These are phyloP conservation scores for Choloepus hoffmanni DNA, from an alignment of 2,113 vertebrate species.

Conservation along the genomic window DNA sequence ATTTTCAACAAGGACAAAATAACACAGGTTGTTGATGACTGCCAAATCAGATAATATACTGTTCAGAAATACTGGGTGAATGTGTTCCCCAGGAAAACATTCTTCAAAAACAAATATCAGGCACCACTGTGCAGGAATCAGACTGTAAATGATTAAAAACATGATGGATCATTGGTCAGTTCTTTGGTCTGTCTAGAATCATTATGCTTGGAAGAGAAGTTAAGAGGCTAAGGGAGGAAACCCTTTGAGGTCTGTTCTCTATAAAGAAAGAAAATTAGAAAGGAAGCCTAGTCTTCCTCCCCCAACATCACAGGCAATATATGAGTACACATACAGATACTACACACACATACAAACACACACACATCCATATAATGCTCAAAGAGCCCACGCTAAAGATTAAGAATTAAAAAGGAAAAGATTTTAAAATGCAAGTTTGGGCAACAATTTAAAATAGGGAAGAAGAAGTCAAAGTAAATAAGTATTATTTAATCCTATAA, in stretches of 20 bases:
- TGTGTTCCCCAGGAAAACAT: slow-evolving; percentile 70
- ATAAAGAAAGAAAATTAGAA: slow-evolving; percentile 72
- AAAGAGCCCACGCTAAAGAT: slow-evolving; percentile 49
- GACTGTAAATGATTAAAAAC: slow-evolving; percentile 81
- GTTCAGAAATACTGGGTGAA: slow-evolving; percentile 66
- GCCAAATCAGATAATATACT: slow-evolving; percentile 67
- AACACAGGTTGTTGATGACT: slow-evolving; percentile 40
- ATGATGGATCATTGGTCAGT: slow-evolving; percentile 79
- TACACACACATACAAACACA: slow-evolving; percentile 15
- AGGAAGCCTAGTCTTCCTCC: background rate
- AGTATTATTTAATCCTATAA: slow-evolving; percentile 54
- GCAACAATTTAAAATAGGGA: slow-evolving; percentile 43
- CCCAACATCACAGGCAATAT: slow-evolving; percentile 15
- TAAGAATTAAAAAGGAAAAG: slow-evolving; percentile 32
- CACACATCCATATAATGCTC: background rate
- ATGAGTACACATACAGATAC: background rate
- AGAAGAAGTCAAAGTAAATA: slow-evolving; percentile 55
- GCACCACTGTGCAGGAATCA: slow-evolving; percentile 69
- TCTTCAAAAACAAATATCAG: slow-evolving; percentile 78
- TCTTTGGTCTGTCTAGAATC: slow-evolving; percentile 78
- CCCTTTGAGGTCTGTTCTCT: slow-evolving; percentile 71
- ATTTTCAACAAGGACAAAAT: slow-evolving; percentile 72
- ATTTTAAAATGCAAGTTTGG: slow-evolving; percentile 54
- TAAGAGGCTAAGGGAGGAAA: slow-evolving; percentile 71
- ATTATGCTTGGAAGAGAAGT: slow-evolving; percentile 71